Base-by-base conservation (phyloP, 2,113 vertebrate species). In the Callocephalon fimbriatum region DNA sequence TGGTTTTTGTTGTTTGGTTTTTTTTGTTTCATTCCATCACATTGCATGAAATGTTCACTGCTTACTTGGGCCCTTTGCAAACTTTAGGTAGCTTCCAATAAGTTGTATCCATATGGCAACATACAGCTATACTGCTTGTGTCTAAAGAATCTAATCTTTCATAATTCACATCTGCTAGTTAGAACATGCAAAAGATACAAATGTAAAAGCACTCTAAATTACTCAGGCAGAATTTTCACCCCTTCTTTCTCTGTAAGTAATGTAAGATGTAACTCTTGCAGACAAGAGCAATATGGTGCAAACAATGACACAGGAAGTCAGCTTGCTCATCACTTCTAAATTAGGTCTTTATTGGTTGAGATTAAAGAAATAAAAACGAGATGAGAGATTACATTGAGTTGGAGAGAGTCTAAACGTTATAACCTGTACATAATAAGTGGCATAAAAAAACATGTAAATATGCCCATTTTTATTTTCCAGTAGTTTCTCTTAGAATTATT, bases 1-100 rank as follows among this genome's bases (percentile, higher is more conserved):
- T 13, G 20, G 50, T 8, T 50, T 13, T 26, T 26, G 15, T 51
- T 51, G 15, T 5, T 22, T 44, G n/a, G n/a, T 44, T 44, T 44
- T 44, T 44, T 44, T 16, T 44, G 11, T 76, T 80, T 72, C 0
- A 18, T 35, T 78, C 5, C 7, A 9, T 63, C 13, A 20, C 2
- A 13, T 61, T 65, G 82, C 81, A 56, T 56, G 1, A 47, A 45
- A 37, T 15, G 1, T 17, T 71, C 29, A 38, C 9, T 59, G 20
- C 17, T 56, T 54, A 22, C 12, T 15, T 74, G 22, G 6, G 12
- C 14, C 23, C 12, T 78, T 72, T 40, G 5, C 8, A 53, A 73
- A 48, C 15, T 79, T 50, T 19, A 27, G 25, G 13, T n/a, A 50
- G 3, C 9, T 82, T 61, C 79, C 0, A 0, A 8, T 66, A 61